Base-by-base conservation (phyloP, 2,888 invertebrate genomes). In the Camponotus fellah region DNA sequence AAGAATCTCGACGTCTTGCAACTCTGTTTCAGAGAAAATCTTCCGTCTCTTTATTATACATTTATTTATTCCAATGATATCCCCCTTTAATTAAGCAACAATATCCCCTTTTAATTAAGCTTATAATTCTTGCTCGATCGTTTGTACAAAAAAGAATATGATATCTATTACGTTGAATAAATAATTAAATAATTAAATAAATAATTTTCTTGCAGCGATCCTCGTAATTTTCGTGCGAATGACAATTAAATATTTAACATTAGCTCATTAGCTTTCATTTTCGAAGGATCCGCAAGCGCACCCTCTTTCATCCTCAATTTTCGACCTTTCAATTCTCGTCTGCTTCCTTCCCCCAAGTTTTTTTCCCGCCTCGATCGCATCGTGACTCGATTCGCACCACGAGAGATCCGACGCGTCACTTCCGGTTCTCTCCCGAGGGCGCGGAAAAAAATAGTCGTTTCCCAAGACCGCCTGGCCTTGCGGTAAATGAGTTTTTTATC, bases 401-500 rank as follows among this genome's bases (percentile, higher is more conserved):
- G 21, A 40, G 37, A 53, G 49, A 53, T 53, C 79, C 69, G 71
- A 60, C 71, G 40, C 85, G 86, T 86, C 79, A 87, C 87, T 87
- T 87, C 87, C 87, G 87, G 62, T 87, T 69, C 75, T 43, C 86
- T 43, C 84, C 60, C 71, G 83, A 26, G 82, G 84, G 58, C 62
- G 58, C 62, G 56, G 77, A 77, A 74, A 77, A 69, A 68, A 69
- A 53, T 14, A 53, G 32, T 66, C 79, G 82, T 88, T 88, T 85
- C 85, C 88, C 82, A 86, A 86, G 82, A 74, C 65, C 77, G 86
- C 21, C 71, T 60, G 71, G 46, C 69, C 88, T 91, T 91, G 89
- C 90, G 90, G 91, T 92, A 89, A 92, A 92, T 91, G 92, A 92
- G 91, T 88, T 89, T 91, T 91, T 91, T 92, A 92, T 92, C 92